Conservation (phyloP, 2,113 vertebrate genomes). For the Amphiprion percula region DNA sequence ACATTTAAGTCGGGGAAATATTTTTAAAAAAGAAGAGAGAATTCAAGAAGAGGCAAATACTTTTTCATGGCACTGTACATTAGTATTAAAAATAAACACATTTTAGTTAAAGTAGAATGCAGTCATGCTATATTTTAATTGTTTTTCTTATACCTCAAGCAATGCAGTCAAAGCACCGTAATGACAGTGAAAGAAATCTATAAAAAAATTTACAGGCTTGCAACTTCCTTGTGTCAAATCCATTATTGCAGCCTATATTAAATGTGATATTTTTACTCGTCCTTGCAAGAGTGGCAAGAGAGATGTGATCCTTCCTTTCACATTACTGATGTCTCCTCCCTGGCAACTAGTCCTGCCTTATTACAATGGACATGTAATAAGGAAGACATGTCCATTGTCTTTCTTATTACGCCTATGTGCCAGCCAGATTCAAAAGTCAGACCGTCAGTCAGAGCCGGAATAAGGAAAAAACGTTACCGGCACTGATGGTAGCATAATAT, state of each 20-base stretch:
- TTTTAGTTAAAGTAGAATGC: background rate
- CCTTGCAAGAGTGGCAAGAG: background rate
- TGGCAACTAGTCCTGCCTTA: constrained; percentile 36
- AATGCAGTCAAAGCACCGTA: background rate
- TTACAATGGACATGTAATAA: constrained; percentile 13
- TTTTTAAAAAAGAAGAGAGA: too few species aligned
- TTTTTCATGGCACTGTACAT: too few species aligned
- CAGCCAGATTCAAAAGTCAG: constrained; percentile 26
- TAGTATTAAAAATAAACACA: too few species aligned
- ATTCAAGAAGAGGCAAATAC: too few species aligned
- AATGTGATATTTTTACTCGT: constrained; percentile 24
- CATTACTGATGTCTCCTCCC: constrained; percentile 45
- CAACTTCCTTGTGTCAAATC: background rate
- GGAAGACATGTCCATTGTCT: constrained; percentile 53
- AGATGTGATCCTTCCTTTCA: constrained; percentile 34
- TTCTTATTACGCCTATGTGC: constrained; percentile 48
- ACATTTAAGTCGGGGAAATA: too few species aligned
- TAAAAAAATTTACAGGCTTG: background rate
- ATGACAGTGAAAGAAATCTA: background rate
- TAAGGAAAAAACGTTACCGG: background rate
- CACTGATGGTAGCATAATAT: constrained; percentile 53
- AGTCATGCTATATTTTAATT: background rate
- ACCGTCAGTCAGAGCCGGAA: constrained; percentile 53
- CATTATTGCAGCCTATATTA: constrained; percentile 5
- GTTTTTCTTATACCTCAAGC: background rate